Evolutionary conservation across 1,140 invertebrate genomes (phyloP), one percentile per base, ranked within the genome.

Genomic region (Ganaspis sp.): DNA sequence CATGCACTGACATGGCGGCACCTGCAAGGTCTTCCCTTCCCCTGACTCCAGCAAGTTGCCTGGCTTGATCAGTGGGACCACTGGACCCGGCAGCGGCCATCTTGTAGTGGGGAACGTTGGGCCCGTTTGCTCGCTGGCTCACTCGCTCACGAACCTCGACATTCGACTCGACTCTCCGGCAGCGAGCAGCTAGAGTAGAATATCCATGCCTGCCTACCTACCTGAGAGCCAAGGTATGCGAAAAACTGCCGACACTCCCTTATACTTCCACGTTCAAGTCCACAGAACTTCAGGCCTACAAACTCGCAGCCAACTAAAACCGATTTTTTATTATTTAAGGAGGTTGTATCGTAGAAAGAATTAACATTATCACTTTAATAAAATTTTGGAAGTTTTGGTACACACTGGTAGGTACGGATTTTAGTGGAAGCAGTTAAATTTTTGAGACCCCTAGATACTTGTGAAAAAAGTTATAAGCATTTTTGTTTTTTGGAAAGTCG

Each of bases 1-100:
- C 89, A 89, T 91, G 88, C 86, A 91, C 90, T 91, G 90, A 90
- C 89, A 91, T 91, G 90, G 90, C 90, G 90, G 90, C 90, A 91
- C 90, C 90, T 91, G 90, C 87, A 85, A 84, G 85, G 75, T 84
- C 81, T 85, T 85, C 85, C 87, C 86, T 88, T 86, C 86, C 88
- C 85, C 85, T 87, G 83, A 78, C 84, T 81, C 75, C 76, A 58
- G 74, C 69, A 81, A 75, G 84, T 82, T 78, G 80, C 81, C 78
- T 83, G 84, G 79, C 83, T 84, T 83, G 81, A 79, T 83, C 85
- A 85, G 81, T 81, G 84, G 83, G 79, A 83, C 84, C 81, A 81
- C 84, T 87, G 87, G 84, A 84, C 85, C 85, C 85, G 76, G 81
- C 86, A 84, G 87, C 87, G 84, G 88, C 89, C 90, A 91, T 91